A percentile compares a stretch with the other conserved stretches of the same genome.
phyloP scores from a whole-genome alignment of 2,113 vertebrate genomes.

The Lucifuga dentata region DNA sequence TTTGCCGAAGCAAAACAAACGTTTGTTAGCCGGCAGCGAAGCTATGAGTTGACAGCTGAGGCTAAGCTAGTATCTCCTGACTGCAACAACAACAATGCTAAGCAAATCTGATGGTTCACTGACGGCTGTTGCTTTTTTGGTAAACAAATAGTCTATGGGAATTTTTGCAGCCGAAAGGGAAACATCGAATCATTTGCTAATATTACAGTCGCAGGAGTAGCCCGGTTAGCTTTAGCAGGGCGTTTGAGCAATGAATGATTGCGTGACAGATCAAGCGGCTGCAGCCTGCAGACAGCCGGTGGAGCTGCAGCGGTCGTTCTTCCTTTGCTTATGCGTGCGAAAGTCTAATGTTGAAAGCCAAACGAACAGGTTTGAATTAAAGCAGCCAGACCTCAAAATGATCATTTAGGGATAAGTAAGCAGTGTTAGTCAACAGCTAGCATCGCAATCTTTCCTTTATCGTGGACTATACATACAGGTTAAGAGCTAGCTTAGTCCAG shows the following conservation, averaged over 20 bases:
- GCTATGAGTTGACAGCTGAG: background rate
- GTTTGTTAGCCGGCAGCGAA: background rate
- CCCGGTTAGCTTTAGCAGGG: background rate
- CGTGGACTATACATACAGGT: too few species aligned
- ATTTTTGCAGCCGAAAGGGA: too few species aligned
- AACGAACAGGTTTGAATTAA: too few species aligned
- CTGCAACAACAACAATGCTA: background rate
- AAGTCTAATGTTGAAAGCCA: too few species aligned
- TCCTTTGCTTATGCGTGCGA: too few species aligned
- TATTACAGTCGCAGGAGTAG: background rate
- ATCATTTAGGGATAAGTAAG: background rate
- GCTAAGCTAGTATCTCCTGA: background rate
- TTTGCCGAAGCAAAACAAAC: background rate
- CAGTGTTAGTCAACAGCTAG: too few species aligned
- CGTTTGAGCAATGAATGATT: constrained; percentile 53
- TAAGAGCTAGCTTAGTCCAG: too few species aligned
- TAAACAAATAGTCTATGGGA: too few species aligned
- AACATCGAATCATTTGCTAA: background rate
- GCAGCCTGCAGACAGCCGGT: too few species aligned
- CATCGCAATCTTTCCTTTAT: too few species aligned
- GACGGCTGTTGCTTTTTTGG: background rate
- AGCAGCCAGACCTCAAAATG: background rate
- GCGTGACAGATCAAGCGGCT: too few species aligned
- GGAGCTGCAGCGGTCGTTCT: too few species aligned
- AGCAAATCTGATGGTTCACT: background rate